phyloP scores from a whole-genome alignment of 2,113 vertebrate genomes.

The Panthera uncia region DNA sequence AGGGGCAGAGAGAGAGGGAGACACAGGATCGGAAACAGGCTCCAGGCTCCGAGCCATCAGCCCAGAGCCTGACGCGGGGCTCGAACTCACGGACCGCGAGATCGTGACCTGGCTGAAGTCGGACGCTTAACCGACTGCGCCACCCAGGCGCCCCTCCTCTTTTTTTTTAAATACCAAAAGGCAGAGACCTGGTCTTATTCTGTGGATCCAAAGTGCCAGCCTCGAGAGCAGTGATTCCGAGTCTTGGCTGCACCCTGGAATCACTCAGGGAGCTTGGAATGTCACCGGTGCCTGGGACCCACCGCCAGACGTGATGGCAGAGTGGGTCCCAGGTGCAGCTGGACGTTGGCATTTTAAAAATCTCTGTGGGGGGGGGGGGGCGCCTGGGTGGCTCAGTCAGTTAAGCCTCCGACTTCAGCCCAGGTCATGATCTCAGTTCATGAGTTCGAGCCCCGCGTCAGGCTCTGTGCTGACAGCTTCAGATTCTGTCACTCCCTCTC shows the following conservation, averaged over 20 bases:
- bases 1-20: too few species aligned
- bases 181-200: not conserved
- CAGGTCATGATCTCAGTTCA: too few species aligned
- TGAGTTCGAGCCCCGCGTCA: too few species aligned
- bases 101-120: too few species aligned
- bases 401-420: not conserved
- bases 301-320: not conserved
- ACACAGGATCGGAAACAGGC: too few species aligned
- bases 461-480: not conserved
- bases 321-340: not conserved
- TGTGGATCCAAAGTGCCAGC: not conserved
- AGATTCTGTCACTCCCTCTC: too few species aligned
- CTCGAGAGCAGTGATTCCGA: not conserved
- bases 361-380: fast-evolving
- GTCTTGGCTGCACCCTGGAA: not conserved
- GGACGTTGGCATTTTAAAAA: not conserved
- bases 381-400: not conserved
- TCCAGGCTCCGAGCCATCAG: too few species aligned
- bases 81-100: too few species aligned
- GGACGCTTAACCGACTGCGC: too few species aligned
- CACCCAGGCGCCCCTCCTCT: too few species aligned
- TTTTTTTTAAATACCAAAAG: not conserved
- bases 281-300: not conserved
- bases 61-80: too few species aligned
- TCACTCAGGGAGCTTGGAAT: not conserved